Conservation (phyloP, 1,140 invertebrate species). For the Hypothenemus hampei region DNA sequence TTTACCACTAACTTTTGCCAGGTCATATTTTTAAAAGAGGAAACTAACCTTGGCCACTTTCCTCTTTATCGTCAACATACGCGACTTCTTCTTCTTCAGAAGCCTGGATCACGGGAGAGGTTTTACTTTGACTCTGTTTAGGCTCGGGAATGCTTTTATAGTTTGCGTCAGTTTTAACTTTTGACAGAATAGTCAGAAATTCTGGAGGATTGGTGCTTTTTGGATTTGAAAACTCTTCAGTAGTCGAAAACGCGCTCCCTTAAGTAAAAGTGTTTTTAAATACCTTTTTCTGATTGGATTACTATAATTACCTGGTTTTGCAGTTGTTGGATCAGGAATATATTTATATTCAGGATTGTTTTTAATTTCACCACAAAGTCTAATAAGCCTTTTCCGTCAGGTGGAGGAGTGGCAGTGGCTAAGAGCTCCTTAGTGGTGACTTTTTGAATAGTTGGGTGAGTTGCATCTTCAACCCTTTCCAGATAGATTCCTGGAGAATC, state of each 20-base stretch:
- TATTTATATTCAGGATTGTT: constrained; percentile 33
- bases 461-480: constrained; percentile 33
- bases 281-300: background rate
- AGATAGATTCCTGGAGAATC: constrained; percentile 29
- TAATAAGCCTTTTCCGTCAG: constrained; percentile 37
- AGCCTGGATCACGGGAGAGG: constrained; percentile 24
- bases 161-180: constrained; percentile 31
- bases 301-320: constrained; percentile 21
- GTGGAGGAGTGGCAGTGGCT: constrained; percentile 28
- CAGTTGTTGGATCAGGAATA: constrained; percentile 39
- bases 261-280: background rate
- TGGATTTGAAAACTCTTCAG: constrained; percentile 2
- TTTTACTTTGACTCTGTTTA: constrained; percentile 26
- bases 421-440: constrained; percentile 26
- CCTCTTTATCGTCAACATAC: constrained; percentile 23
- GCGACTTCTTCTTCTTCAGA: constrained; percentile 28
- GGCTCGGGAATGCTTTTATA: constrained; percentile 39
- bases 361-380: constrained; percentile 38
- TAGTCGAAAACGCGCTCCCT: background rate
- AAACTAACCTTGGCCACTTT: background rate
- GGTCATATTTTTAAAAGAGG: no score
- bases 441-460: constrained; percentile 24
- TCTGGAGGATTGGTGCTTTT: constrained; percentile 35
- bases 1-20: no score
- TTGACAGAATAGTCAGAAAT: constrained; percentile 39